Evolutionary conservation across 2,888 invertebrate genomes (phyloP), one percentile per base, ranked within the genome.

Genomic region (Dicyrtoma fusca): DNA sequence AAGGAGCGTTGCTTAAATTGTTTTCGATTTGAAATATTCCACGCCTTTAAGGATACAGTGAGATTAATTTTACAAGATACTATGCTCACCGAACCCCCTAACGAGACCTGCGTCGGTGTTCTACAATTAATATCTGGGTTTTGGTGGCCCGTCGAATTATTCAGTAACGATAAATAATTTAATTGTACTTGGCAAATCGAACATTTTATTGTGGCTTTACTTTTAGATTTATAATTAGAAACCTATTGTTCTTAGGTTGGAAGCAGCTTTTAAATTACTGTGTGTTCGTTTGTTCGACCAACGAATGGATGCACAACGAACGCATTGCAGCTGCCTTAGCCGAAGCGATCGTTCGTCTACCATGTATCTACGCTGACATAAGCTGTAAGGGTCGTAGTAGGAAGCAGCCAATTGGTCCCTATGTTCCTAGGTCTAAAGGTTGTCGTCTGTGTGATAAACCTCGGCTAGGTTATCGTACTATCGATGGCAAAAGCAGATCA

Each of bases 101-200:
- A 55, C 42, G 17, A 1, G 1, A 21, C 34, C 11, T 69, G 47
- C 34, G 25, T 19, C 14, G 63, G 63, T 25, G 42, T 71, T 26
- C 53, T 71, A 17, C 11, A 51, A 34, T 25, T 71, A 1, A 53
- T 71, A 6, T 19, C 42, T 2, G 71, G 64, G 21, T 45, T 62
- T 19, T 53, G 51, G 42, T 71, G 71, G 71, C 71, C 71, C 17
- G 11, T 42, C 8, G 21, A 42, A 25, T 0, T 44, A 34, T 45
- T 71, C 14, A 23, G 71, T 71, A 71, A 64, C 44, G 14, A 34
- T 19, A n/a, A n/a, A n/a, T n/a, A n/a, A n/a, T n/a, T n/a, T n/a
- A n/a, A n/a, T n/a, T n/a, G n/a, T n/a, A n/a, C n/a, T n/a, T n/a
- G n/a, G n/a, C n/a, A n/a, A n/a, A n/a, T n/a, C n/a, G n/a, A n/a